Base-by-base conservation (phyloP, 2,797 vertebrate genomes). In the Sarcoramphus papa region DNA sequence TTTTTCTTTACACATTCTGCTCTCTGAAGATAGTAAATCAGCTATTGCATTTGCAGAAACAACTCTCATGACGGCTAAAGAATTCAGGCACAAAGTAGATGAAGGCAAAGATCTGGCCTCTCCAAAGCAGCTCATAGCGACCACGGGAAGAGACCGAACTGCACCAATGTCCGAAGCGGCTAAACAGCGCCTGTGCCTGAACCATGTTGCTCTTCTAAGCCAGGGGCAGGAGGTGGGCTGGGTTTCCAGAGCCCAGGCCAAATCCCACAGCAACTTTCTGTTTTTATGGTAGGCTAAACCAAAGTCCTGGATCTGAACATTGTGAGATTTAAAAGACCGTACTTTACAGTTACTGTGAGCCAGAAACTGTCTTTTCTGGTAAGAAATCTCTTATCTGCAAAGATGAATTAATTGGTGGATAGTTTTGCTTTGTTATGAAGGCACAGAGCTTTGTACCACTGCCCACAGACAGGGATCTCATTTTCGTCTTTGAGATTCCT, bases 1-100 rank as follows among this genome's bases (percentile, higher is more conserved):
- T 72, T 96, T 95, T 93, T 91, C 92, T 87, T 96, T 89, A 81
- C 89, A 64, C 73, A 65, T 79, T 90, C 93, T 94, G 87, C 77
- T 90, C 72, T 72, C 81, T 88, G 83, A 92, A 93, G 81, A 93
- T 48, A 89, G 81, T 90, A 95, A 91, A 91, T 77, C 86, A 85
- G 56, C 72, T 57, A 37, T 40, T 74, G 83, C 72, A 83, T 91
- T 88, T 95, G 75, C 74, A 95, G 88, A 79, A 92, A 85, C 70
- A 94, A 65, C 73, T 87, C 70, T 77, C 67, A 30, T 10, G 68
- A 73, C 0, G 5, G 69, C 68, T 69, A 47, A 65, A 92, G 60
- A 77, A 92, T 63, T 81, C 69, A 43, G 35, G 80, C 80, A n/a
- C 53, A 48, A 53, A 85, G 65, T 0, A 87, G 91, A 43, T 13